Percentiles rank a stretch among this genome's conserved stretches.
Conservation (phyloP, 2,888 invertebrate genomes). For the Mystacides longicornis region DNA sequence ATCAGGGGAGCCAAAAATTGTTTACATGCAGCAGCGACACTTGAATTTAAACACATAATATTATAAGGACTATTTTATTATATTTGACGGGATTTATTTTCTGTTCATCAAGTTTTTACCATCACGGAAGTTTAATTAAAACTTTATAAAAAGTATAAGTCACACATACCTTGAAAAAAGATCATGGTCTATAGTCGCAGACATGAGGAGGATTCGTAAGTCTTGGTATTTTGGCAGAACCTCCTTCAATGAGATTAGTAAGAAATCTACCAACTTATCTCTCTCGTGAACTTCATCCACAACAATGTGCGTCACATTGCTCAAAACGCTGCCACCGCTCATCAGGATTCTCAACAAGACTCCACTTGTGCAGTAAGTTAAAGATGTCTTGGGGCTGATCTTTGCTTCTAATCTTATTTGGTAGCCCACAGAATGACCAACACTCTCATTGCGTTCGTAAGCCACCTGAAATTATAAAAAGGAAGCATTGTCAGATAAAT, state of each 20-base stretch:
- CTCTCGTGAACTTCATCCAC: constrained; percentile 96
- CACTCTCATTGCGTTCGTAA: constrained; percentile 61
- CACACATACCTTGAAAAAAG: constrained; percentile 65
- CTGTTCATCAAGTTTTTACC: no score
- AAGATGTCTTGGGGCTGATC: constrained; percentile 67
- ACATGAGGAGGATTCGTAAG: constrained; percentile 85
- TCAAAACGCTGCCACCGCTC: constrained; percentile 63
- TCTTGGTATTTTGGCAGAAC: constrained; percentile 61
- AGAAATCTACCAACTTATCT: constrained; percentile 87
- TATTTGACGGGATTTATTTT: no score
- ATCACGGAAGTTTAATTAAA: no score
- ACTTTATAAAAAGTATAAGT: no score
- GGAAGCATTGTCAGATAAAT: background rate
- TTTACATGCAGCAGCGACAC: no score
- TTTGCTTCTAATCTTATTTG: constrained; percentile 88
- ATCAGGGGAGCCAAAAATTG: no score
- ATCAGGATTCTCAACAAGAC: constrained; percentile 83
- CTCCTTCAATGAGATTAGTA: constrained; percentile 77
- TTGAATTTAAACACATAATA: no score
- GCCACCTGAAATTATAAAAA: constrained; percentile 38
- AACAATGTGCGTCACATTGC: constrained; percentile 74
- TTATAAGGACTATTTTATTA: no score
- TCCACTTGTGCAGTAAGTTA: constrained; percentile 90
- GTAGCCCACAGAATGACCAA: constrained; percentile 72
- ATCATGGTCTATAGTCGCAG: constrained; percentile 82